phyloP scores from a whole-genome alignment of 2,888 invertebrate genomes.

The Coelopa pilipes region DNA sequence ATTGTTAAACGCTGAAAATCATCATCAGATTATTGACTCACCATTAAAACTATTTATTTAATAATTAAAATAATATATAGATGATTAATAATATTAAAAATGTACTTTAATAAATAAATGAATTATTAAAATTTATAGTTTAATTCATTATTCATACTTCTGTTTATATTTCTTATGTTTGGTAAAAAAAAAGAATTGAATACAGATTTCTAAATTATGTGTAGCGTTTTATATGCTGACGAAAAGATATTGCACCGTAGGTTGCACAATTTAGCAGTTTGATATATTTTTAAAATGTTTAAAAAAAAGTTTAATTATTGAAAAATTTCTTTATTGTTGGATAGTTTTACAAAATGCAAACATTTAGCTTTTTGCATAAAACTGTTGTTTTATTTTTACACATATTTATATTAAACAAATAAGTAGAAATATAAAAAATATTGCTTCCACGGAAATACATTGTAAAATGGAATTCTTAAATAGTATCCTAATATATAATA shows the following conservation, averaged over 20 bases:
- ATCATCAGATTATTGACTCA: background rate
- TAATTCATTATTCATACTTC: no score
- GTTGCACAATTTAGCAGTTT: slow-evolving; percentile 45
- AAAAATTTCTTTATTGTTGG: background rate
- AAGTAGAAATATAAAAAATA: slow-evolving; percentile 37
- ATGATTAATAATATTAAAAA: background rate
- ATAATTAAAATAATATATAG: background rate
- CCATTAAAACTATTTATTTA: background rate
- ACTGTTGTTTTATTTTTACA: slow-evolving; percentile 7
- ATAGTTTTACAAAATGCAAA: slow-evolving; percentile 6
- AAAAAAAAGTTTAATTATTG: background rate
- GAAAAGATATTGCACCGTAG: slow-evolving; percentile 50
- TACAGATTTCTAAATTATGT: no score
- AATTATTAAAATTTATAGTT: no score
- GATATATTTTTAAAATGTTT: background rate
- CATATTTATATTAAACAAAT: slow-evolving; percentile 34
- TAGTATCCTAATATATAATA: slow-evolving; percentile 17
- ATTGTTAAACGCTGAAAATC: slow-evolving; percentile 11
- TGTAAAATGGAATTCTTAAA: slow-evolving; percentile 30
- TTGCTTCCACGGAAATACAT: slow-evolving; percentile 52
- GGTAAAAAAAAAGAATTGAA: no score
- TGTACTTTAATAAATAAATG: no score
- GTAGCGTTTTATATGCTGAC: background rate
- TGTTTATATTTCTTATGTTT: no score
- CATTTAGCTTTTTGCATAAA: slow-evolving; percentile 11